phyloP scores from a whole-genome alignment of 2,888 invertebrate species.

The Sesia apiformis region DNA sequence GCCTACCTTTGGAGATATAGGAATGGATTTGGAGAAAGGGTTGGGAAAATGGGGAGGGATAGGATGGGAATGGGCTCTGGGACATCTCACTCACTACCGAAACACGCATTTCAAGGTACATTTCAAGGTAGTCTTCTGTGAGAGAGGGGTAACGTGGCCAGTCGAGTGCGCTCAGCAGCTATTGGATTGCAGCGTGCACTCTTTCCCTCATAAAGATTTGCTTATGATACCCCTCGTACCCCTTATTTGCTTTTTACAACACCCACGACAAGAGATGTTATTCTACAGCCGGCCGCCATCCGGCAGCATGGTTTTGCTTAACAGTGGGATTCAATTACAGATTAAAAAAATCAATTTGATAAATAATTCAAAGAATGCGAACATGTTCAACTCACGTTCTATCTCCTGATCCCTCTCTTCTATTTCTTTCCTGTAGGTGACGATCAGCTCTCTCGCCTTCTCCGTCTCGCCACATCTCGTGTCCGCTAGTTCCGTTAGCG shows the following conservation, averaged over 20 bases:
- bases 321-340: too few relatives aligned
- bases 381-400: constrained; percentile 76
- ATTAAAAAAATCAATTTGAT: too few relatives aligned
- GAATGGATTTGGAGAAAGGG: not conserved
- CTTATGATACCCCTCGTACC: too few relatives aligned
- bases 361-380: not conserved
- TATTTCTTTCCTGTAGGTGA: constrained; percentile 74
- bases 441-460: constrained; percentile 70
- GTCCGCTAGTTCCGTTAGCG: constrained; percentile 73
- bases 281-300: too few relatives aligned
- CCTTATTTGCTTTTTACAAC: too few relatives aligned
- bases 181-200: too few relatives aligned
- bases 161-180: too few relatives aligned
- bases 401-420: constrained; percentile 77
- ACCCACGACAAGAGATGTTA: too few relatives aligned
- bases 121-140: not conserved
- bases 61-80: not conserved
- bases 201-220: too few relatives aligned
- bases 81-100: not conserved
- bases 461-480: constrained; percentile 72
- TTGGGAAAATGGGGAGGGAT: too few relatives aligned
- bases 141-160: not conserved
- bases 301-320: too few relatives aligned
- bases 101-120: not conserved
- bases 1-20: not conserved